Conservation (phyloP, 2,888 invertebrate genomes). For the Byasa hedistus region DNA sequence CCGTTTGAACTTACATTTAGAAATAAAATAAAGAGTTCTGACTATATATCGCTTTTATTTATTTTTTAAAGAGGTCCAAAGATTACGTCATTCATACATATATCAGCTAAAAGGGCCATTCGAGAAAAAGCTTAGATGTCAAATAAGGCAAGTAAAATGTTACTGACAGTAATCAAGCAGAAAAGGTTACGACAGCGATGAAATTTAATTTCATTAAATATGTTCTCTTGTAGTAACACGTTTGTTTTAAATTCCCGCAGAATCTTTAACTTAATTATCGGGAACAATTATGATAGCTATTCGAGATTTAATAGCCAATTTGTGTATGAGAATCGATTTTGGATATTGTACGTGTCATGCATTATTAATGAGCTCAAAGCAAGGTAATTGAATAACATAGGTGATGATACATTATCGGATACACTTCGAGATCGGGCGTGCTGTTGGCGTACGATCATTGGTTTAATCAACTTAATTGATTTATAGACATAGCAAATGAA, state of each 20-base stretch:
- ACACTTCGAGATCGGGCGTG: constrained; percentile 24
- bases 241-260: not conserved
- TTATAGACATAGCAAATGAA: not conserved
- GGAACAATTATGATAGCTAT: constrained; percentile 27
- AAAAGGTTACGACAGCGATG: too few species aligned
- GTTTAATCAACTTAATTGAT: constrained; percentile 2
- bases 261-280: constrained; percentile 21
- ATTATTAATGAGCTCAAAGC: constrained; percentile 30
- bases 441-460: not conserved
- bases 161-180: too few species aligned
- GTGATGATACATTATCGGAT: constrained; percentile 23
- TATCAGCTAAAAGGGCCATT: too few species aligned
- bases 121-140: too few species aligned
- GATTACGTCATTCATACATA: too few species aligned
- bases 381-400: constrained; percentile 27
- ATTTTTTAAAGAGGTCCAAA: too few species aligned
- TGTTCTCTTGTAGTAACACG: too few species aligned
- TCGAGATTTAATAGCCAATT: constrained; percentile 29
- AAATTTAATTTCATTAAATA: too few species aligned
- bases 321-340: constrained; percentile 28
- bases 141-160: too few species aligned
- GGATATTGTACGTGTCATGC: constrained; percentile 28
- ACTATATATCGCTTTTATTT: too few species aligned
- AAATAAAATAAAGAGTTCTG: not conserved
- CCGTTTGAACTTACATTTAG: not conserved